Evolutionary conservation across 2,113 vertebrate species (phyloP).

Genomic region (Rhegmatorhina hoffmannsi): DNA sequence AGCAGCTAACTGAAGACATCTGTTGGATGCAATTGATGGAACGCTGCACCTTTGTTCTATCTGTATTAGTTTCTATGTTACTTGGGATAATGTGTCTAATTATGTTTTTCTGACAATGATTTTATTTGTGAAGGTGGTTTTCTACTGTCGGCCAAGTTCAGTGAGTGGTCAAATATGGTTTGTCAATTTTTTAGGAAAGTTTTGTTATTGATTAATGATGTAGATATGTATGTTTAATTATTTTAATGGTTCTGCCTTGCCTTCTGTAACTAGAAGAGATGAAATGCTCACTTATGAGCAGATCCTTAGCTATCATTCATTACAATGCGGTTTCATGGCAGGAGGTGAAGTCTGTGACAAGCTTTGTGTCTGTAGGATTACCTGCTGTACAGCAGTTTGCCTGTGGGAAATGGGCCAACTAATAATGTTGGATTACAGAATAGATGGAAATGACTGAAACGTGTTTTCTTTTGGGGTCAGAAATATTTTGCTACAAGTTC

Average conservation of each 20-base stretch:
- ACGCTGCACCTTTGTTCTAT: neutral
- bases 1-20: slow-evolving; percentile 16
- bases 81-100: neutral
- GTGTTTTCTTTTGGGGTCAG: neutral
- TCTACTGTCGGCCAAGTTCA: neutral
- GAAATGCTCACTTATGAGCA: neutral
- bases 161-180: neutral
- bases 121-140: neutral
- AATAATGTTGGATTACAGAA: neutral
- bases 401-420: neutral
- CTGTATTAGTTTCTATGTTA: neutral
- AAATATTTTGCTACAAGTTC: slow-evolving; percentile 10
- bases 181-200: neutral
- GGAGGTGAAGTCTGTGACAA: neutral
- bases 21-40: slow-evolving; percentile 4
- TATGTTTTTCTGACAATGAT: neutral
- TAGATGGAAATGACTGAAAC: neutral
- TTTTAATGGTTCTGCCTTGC: neutral
- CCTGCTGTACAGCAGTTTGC: neutral
- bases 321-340: neutral
- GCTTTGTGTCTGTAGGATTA: neutral
- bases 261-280: neutral
- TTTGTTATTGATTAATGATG: neutral
- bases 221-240: neutral
- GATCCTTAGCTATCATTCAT: neutral